Base-by-base conservation (phyloP, 2,888 invertebrate genomes). In the Plemyria rubiginata region DNA sequence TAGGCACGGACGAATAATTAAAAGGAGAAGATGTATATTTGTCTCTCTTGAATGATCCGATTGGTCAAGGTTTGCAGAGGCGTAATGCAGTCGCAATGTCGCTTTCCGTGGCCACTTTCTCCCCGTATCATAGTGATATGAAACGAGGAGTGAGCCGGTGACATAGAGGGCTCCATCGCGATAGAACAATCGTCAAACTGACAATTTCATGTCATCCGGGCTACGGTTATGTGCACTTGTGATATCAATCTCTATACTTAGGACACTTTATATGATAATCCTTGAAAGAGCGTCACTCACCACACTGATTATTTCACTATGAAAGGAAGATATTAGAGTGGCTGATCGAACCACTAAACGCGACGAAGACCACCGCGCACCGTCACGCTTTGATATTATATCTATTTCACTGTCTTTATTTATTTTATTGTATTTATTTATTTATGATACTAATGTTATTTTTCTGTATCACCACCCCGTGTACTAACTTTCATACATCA, bases 401-500 rank as follows among this genome's bases (percentile, higher is more conserved):
- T 77, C 52, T 74, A 72, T 74, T 78, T 71, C 81, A 81, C 50
- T 63, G 51, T 41, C 32, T 76, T 56, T 74, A 72, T 74, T 51
- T 68, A 65, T 58, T 54, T 67, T 68, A 68, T 65, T 77, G 59
- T 80, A 78, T 79, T 71, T 82, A 81, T 78, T 70, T 82, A 76
- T 78, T 67, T 73, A 78, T 69, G 78, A 67, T 79, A 75, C 83
- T 85, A 77, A 81, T 80, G 79, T 84, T 75, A 82, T 74, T 82
- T 84, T 77, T 85, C 73, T 85, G 80, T 78, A 78, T 82, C 85
- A 81, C 78, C 46, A 38, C 36, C 36, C 36, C 36, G 36, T 38
- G 9, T 78, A 79, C 80, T 88, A 88, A 88, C 84, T 70, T 69
- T 76, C 79, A 74, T 77, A 76, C 74, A 71, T 75, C 84, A 81